Evolutionary conservation across 2,797 vertebrate genomes (phyloP).

Genomic region (Gymnodraco acuticeps): DNA sequence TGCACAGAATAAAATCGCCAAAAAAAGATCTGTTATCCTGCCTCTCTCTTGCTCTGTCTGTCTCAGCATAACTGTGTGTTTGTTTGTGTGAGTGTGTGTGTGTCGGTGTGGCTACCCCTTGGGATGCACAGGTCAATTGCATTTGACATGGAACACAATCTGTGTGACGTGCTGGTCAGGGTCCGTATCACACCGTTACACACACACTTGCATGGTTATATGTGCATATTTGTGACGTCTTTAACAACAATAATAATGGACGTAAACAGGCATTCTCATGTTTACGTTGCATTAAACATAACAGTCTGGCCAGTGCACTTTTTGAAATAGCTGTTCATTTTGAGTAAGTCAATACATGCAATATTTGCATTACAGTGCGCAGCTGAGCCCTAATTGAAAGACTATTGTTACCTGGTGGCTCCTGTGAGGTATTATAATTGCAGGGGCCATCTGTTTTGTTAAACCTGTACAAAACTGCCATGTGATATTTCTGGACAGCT

Average conservation of each 20-base stretch:
- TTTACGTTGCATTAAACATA: neutral
- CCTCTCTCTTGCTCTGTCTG: constrained; percentile 14
- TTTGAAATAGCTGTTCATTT: constrained; percentile 21
- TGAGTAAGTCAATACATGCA: constrained; percentile 16
- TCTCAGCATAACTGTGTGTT: constrained; percentile 30
- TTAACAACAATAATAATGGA: neutral
- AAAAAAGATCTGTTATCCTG: constrained; percentile 27
- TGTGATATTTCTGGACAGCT: constrained; percentile 40
- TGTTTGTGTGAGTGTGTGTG: constrained; percentile 3
- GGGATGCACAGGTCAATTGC: constrained; percentile 53
- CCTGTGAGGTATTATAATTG: constrained; percentile 38
- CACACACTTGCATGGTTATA: neutral
- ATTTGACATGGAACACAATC: constrained; percentile 57
- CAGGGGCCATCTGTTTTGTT: constrained; percentile 17
- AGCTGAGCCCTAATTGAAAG: constrained; percentile 15
- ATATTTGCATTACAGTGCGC: constrained; percentile 13
- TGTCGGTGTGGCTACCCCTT: constrained; percentile 24
- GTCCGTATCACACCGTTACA: constrained; percentile 3
- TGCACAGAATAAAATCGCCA: constrained; percentile 37
- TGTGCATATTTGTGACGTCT: constrained; percentile 6
- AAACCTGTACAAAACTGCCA: constrained; percentile 33
- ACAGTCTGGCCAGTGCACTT: neutral
- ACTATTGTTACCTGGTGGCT: constrained; percentile 31
- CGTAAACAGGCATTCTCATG: neutral
- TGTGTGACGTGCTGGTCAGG: constrained; percentile 37